Base-by-base conservation (phyloP, 2,888 invertebrate genomes). In the Drosophila parthenogenetica region DNA sequence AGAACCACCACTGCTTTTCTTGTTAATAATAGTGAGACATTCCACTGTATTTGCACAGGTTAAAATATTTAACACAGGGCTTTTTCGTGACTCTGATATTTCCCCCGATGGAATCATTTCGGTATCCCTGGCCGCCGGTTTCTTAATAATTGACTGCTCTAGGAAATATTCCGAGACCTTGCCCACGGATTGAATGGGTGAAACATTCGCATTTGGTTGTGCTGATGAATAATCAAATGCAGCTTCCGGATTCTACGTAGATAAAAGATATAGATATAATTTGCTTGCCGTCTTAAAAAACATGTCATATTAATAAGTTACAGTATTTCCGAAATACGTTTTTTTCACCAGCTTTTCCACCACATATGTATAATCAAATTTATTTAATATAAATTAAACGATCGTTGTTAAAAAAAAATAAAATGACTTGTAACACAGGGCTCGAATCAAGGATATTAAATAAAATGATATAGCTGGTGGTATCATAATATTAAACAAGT, bases 241-340 rank as follows among this genome's bases (percentile, higher is more conserved):
- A 92, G 95, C 95, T 93, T 95, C 96, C 93, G 96, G 95, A 92
- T 95, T 95, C 95, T 95, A 93, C 14, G 25, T 3, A 57, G 17
- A 51, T 50, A 45, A n/a, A 16, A 42, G 2, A 2, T 14, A 93
- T 68, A 81, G 51, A 59, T 49, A 73, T n/a, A 45, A 39, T 32
- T 48, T 32, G 35, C 13, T 35, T 35, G 35, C 7, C 13, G 13
- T 35, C 3, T 35, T 35, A 22, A 22, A 1, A 22, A 22, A 22
- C 22, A 22, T 22, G n/a, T 22, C 5, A 5, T 22, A 22, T 22
- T 22, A 22, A 22, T 5, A 22, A 5, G 22, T 22, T 3, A 22
- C 22, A 5, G 22, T 22, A 5, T 22, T 22, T 4, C 22, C 4
- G 5, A 22, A 22, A 22, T 22, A 22, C 22, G 22, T 22, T 22